phyloP scores from a whole-genome alignment of 2,113 vertebrate genomes.

The Sapayoa aenigma region DNA sequence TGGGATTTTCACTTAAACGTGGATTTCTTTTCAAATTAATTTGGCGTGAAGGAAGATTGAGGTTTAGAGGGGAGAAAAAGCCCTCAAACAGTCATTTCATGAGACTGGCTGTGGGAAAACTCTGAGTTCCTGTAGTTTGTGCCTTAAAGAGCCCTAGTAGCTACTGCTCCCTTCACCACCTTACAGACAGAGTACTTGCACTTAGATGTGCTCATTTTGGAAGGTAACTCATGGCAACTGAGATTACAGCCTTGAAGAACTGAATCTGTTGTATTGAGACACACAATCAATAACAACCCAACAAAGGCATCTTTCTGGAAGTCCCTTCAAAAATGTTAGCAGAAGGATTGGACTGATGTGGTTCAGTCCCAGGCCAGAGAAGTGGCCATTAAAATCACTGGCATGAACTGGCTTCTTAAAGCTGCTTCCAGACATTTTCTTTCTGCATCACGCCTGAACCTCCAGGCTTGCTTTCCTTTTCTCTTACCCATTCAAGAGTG shows the following conservation, averaged over 20 bases:
- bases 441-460: background rate
- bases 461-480: background rate
- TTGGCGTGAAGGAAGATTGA: background rate
- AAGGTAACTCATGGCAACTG: background rate
- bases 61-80: background rate
- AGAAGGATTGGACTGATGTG: background rate
- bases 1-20: background rate
- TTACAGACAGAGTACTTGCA: background rate
- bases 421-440: background rate
- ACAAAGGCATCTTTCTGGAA: background rate
- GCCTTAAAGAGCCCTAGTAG: background rate
- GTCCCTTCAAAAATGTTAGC: background rate
- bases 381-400: background rate
- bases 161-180: background rate
- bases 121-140: background rate
- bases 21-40: background rate
- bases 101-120: background rate
- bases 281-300: background rate
- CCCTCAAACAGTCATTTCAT: background rate
- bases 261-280: background rate
- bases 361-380: background rate
- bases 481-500: background rate
- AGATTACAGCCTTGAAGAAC: background rate
- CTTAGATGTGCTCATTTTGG: background rate
- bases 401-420: background rate